Evolutionary conservation across 1,140 invertebrate species (phyloP).

Genomic region (Apis laboriosa): DNA sequence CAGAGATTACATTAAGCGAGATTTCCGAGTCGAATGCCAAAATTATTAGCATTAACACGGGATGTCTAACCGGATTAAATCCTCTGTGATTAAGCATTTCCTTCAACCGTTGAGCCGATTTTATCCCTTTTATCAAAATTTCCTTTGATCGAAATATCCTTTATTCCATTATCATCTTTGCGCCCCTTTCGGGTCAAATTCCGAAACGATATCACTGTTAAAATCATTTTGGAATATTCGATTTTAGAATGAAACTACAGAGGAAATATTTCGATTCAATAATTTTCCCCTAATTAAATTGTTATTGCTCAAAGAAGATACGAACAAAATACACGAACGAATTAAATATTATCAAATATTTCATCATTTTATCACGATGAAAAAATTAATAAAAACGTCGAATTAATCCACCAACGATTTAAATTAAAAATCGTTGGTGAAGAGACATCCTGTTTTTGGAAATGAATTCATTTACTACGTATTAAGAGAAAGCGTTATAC

Average conservation of each 20-base stretch:
- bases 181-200: not conserved
- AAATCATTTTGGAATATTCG: not conserved
- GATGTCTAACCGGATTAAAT: conserved; percentile 33
- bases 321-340: too few relatives aligned
- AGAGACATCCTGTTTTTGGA: too few relatives aligned
- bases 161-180: not conserved
- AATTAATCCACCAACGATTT: too few relatives aligned
- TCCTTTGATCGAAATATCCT: conserved; percentile 1
- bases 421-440: too few relatives aligned
- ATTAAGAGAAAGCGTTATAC: conserved; percentile 1
- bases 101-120: not conserved
- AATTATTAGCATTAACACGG: conserved; percentile 52
- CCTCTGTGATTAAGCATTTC: conserved; percentile 29
- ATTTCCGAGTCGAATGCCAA: conserved; percentile 53
- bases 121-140: conserved; percentile 1
- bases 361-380: too few relatives aligned
- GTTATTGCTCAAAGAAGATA: too few relatives aligned
- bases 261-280: too few relatives aligned
- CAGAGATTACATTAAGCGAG: conserved; percentile 59
- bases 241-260: not conserved
- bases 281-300: not conserved
- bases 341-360: too few relatives aligned
- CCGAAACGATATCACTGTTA: not conserved
- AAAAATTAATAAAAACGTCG: too few relatives aligned
- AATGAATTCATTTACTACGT: too few relatives aligned